These are phyloP conservation scores for Camarhynchus parvulus DNA, from an alignment of 2,113 vertebrate species.

Conservation along the genomic window DNA sequence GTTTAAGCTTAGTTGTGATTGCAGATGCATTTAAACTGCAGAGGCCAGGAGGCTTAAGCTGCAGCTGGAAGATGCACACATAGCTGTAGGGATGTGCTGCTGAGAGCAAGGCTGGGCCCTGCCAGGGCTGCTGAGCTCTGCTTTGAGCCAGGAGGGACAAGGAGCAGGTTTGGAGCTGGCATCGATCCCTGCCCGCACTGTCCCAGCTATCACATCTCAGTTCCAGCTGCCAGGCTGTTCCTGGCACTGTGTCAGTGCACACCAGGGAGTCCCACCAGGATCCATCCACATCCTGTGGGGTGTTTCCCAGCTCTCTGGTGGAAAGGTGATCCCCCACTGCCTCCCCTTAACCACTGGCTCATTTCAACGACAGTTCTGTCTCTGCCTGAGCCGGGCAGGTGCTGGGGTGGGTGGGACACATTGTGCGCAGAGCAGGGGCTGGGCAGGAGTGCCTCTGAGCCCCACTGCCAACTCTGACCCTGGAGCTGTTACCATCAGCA, in stretches of 20 bases:
- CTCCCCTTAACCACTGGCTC: neutral
- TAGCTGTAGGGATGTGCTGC: neutral
- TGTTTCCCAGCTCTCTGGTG: neutral
- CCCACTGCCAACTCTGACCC: neutral
- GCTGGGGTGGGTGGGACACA: neutral
- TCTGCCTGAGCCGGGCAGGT: neutral
- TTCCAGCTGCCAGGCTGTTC: neutral
- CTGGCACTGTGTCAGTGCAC: fast-evolving
- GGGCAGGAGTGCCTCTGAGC: neutral
- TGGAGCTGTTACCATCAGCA: neutral
- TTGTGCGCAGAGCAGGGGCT: neutral
- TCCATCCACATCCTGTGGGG: neutral
- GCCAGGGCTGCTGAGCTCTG: neutral
- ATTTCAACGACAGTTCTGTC: fast-evolving
- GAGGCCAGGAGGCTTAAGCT: fast-evolving
- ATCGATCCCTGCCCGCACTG: neutral
- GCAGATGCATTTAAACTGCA: neutral
- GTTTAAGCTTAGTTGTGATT: neutral
- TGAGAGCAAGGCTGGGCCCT: neutral
- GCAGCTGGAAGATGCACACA: neutral
- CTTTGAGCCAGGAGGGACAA: fast-evolving
- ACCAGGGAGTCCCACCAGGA: neutral
- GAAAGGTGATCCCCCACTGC: neutral
- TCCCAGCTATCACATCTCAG: neutral
- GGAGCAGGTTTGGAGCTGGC: neutral